These are phyloP conservation scores for Microtus ochrogaster DNA, from an alignment of 2,113 vertebrate species.

Conservation along the genomic window DNA sequence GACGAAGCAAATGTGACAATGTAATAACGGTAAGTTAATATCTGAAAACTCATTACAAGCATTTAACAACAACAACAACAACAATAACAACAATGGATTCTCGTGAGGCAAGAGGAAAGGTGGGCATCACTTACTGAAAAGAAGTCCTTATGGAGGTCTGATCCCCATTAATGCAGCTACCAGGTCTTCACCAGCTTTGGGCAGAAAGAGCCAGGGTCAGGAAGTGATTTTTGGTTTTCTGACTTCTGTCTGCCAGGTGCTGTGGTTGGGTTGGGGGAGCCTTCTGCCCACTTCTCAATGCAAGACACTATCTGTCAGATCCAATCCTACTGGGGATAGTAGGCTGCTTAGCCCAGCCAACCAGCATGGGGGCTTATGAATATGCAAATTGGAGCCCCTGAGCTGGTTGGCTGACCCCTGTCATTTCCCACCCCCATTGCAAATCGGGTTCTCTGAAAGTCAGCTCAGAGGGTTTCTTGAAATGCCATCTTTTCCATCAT, in stretches of 20 bases:
- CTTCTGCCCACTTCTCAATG: background rate
- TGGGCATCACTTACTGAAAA: slow-evolving; percentile 65
- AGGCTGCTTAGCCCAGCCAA: slow-evolving; percentile 82
- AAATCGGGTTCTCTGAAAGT: slow-evolving; percentile 24
- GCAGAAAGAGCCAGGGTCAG: slow-evolving; percentile 35
- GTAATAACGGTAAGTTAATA: background rate
- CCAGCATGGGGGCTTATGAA: slow-evolving; percentile 83
- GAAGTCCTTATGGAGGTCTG: background rate
- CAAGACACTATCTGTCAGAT: slow-evolving; percentile 31
- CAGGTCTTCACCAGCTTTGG: background rate
- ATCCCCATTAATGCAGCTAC: background rate
- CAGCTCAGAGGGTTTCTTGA: background rate
- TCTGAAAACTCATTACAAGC: background rate
- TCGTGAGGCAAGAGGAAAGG: slow-evolving; percentile 4
- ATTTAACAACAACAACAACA: background rate
- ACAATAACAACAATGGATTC: background rate
- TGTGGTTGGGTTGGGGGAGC: background rate
- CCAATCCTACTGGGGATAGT: slow-evolving; percentile 53
- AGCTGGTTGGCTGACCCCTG: slow-evolving; percentile 74
- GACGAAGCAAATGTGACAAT: background rate
- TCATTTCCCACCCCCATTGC: background rate
- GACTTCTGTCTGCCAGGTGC: slow-evolving; percentile 34
- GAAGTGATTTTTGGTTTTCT: slow-evolving; percentile 67
- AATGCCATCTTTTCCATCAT: background rate
- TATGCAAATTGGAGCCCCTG: slow-evolving; percentile 83